Conservation (phyloP, 2,888 invertebrate species). For the Euzetes globulus region DNA sequence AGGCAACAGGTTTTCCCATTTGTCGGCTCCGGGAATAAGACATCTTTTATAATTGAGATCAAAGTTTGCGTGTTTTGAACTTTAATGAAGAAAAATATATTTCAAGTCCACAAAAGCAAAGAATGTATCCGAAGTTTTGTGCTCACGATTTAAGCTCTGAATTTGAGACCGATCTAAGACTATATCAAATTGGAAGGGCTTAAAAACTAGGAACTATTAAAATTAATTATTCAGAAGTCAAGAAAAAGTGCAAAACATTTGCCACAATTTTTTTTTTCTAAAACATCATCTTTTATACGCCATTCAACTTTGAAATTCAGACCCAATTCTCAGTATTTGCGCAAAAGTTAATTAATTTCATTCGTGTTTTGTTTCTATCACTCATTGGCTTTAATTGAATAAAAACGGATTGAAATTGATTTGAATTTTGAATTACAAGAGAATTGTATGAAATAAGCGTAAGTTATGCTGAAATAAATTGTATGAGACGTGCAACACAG, state of each 20-base stretch:
- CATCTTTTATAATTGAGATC: not conserved
- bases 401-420: not conserved
- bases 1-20: constrained; percentile 10
- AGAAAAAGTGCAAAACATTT: no score
- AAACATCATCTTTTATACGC: no score
- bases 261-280: no score
- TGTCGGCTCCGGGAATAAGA: not conserved
- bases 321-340: not conserved
- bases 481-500: constrained; percentile 13
- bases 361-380: not conserved
- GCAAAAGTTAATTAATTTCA: not conserved
- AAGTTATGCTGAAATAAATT: constrained; percentile 14
- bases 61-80: constrained; percentile 25
- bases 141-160: no score
- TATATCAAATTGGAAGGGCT: no score
- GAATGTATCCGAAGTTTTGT: no score
- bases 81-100: not conserved
- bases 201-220: no score
- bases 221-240: no score
- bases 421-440: not conserved
- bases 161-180: no score
- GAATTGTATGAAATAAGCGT: not conserved
- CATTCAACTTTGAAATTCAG: no score
- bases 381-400: no score
- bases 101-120: no score